Evolutionary conservation across 2,797 vertebrate species (phyloP).

Genomic region (Thaleichthys pacificus): DNA sequence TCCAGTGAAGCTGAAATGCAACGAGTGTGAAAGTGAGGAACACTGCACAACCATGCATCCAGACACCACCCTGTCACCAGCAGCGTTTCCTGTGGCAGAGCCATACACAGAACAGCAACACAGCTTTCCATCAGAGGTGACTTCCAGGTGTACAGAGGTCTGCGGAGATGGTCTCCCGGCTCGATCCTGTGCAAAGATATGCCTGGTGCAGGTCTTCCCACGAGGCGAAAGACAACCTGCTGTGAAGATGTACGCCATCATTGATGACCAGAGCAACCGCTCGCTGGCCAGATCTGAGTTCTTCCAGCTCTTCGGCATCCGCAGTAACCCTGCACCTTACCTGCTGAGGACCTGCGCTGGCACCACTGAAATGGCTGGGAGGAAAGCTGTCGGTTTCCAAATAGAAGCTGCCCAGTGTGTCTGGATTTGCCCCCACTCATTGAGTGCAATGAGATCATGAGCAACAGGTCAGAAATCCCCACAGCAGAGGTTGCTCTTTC

Average conservation of each 20-base stretch:
- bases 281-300: conserved; percentile 21
- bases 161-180: conserved; percentile 6
- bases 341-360: too few relatives aligned
- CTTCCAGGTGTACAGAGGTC: conserved; percentile 28
- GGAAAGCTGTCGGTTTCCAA: not conserved
- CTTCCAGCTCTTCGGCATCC: conserved; percentile 9
- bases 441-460: not conserved
- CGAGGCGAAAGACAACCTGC: conserved; percentile 3
- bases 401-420: not conserved
- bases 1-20: conserved; percentile 1
- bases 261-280: conserved; percentile 35
- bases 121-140: conserved; percentile 1
- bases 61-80: not conserved
- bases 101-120: not conserved
- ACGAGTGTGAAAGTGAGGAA: not conserved
- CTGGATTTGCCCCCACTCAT: not conserved
- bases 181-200: conserved; percentile 35
- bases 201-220: conserved; percentile 24
- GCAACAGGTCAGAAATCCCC: not conserved
- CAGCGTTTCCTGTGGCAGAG: not conserved
- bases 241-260: conserved; percentile 29
- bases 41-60: conserved; percentile 26
- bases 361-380: not conserved
- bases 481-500: too few relatives aligned
- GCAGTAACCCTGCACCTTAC: too few relatives aligned